Conservation (phyloP, 2,113 vertebrate genomes). For the Prionailurus bengalensis region DNA sequence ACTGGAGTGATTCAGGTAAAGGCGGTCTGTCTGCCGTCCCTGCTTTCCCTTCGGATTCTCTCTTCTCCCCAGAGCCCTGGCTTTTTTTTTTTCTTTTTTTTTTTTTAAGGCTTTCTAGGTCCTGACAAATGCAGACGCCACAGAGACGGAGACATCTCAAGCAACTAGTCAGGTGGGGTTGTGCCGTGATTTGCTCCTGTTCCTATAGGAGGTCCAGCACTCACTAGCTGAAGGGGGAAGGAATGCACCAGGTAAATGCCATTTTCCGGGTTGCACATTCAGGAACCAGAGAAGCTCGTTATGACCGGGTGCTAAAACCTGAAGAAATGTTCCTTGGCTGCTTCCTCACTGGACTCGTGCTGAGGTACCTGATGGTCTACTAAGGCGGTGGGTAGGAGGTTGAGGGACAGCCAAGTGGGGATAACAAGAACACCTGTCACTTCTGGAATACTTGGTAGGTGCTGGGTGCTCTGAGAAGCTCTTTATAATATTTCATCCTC, state of each 20-base stretch:
- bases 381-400: not conserved
- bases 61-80: not conserved
- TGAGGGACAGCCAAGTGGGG: not conserved
- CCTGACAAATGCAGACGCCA: not conserved
- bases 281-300: not conserved
- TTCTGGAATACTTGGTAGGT: not conserved
- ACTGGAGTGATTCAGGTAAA: not conserved
- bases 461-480: not conserved
- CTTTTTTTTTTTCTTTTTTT: not conserved
- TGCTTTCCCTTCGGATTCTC: not conserved
- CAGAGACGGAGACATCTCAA: not conserved
- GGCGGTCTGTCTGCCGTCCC: not conserved
- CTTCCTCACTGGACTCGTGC: not conserved
- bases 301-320: not conserved
- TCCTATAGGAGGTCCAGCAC: not conserved
- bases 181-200: not conserved
- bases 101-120: not conserved
- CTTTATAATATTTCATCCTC: not conserved
- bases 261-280: not conserved
- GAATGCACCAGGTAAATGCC: not conserved
- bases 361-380: not conserved
- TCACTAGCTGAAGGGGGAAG: not conserved
- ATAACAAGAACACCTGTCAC: not conserved
- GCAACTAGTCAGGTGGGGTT: not conserved
- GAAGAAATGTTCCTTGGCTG: not conserved